phyloP scores from a whole-genome alignment of 1,140 invertebrate genomes.

The Drosophila pallidifrons region DNA sequence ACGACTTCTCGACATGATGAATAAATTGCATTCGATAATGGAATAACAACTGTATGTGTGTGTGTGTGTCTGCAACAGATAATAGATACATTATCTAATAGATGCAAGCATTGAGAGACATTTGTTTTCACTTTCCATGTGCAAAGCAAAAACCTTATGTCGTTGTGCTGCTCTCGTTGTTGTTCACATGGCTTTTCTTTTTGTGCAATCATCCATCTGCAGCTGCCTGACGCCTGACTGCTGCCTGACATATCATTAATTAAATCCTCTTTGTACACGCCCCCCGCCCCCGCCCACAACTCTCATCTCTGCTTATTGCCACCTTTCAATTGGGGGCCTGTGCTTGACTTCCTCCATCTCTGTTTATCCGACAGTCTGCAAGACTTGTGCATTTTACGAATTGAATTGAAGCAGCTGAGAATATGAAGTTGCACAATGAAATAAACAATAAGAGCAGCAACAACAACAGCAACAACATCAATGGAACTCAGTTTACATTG shows the following conservation, averaged over 20 bases:
- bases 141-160: slow-evolving; percentile 4
- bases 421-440: slow-evolving; percentile 58
- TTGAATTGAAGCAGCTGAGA: slow-evolving; percentile 35
- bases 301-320: slow-evolving; percentile 14
- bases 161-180: background rate
- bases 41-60: background rate
- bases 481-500: slow-evolving; percentile 51
- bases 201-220: slow-evolving; percentile 26
- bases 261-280: slow-evolving; percentile 56
- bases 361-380: slow-evolving; percentile 2
- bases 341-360: slow-evolving; percentile 3
- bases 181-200: background rate
- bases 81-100: slow-evolving; percentile 15
- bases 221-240: slow-evolving; percentile 45
- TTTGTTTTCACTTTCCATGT: slow-evolving; percentile 14
- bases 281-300: background rate
- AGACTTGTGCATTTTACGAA: slow-evolving; percentile 35
- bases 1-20: background rate
- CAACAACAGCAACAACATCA: slow-evolving; percentile 17
- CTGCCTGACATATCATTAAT: slow-evolving; percentile 60
- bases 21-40: background rate
- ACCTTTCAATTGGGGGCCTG: slow-evolving; percentile 13
- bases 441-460: slow-evolving; percentile 34
- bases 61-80: background rate
- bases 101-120: background rate